phyloP scores from a whole-genome alignment of 2,797 vertebrate genomes.

The Myotis daubentonii region DNA sequence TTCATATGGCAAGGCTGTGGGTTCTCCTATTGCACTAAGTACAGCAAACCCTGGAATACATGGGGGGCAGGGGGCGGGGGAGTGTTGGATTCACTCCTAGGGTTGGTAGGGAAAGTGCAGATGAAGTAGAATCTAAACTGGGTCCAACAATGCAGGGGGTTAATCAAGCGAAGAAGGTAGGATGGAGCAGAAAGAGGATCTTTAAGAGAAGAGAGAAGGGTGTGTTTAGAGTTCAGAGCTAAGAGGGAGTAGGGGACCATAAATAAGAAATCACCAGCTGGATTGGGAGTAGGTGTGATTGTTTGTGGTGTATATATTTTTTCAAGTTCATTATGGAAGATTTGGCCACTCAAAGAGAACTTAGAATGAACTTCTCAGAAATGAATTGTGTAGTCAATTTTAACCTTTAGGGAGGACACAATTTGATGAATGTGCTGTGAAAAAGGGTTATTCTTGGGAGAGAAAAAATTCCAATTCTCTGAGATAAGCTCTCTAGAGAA shows the following conservation, averaged over 20 bases:
- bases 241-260: neutral
- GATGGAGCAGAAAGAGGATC: neutral
- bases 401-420: conserved; percentile 33
- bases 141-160: neutral
- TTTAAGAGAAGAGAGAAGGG: neutral
- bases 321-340: neutral
- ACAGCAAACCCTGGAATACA: neutral
- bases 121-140: neutral
- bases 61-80: too few relatives aligned
- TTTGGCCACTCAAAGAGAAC: neutral
- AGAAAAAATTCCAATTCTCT: neutral
- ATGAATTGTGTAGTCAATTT: neutral
- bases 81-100: neutral
- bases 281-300: neutral
- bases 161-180: neutral
- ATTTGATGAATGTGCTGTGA: neutral
- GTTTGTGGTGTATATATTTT: neutral
- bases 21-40: neutral
- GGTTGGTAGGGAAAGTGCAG: neutral
- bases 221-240: neutral
- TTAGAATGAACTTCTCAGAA: conserved; percentile 50
- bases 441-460: neutral
- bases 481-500: neutral
- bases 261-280: neutral
- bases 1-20: neutral